phyloP scores from a whole-genome alignment of 2,888 invertebrate genomes.

The Geotrupes spiniger region DNA sequence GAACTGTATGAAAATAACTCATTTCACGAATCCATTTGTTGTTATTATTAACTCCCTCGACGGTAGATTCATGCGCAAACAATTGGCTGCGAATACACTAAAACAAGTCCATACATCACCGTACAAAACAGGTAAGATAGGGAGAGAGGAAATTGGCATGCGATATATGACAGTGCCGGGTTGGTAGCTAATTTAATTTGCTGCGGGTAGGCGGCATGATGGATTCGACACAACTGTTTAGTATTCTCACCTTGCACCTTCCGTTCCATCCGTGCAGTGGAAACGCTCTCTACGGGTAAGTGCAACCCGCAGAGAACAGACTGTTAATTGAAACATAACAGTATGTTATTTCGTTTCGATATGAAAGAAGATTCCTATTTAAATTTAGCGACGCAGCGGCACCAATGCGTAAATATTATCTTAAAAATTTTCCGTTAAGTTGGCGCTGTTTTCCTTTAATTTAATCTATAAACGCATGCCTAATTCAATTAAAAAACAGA shows the following conservation, averaged over 20 bases:
- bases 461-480: too few species aligned
- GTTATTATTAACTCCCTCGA: conserved; percentile 19
- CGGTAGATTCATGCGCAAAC: conserved; percentile 21
- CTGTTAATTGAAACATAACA: too few species aligned
- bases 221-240: conserved; percentile 39
- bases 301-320: too few species aligned
- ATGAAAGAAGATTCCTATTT: too few species aligned
- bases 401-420: too few species aligned
- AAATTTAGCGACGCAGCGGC: too few species aligned
- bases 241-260: conserved; percentile 19
- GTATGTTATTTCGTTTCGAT: too few species aligned
- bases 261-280: conserved; percentile 6
- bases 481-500: too few species aligned
- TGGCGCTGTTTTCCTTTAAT: too few species aligned
- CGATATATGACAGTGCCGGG: conserved; percentile 42
- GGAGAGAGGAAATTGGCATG: conserved; percentile 41
- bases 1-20: too few species aligned
- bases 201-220: conserved; percentile 39
- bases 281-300: background rate
- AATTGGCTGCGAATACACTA: conserved; percentile 18
- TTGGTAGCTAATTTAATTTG: conserved; percentile 43
- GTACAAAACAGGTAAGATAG: conserved; percentile 21
- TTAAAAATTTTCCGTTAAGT: too few species aligned
- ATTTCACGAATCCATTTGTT: conserved; percentile 14
- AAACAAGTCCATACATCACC: conserved; percentile 22